A percentile compares a stretch with the other conserved stretches of the same genome.
These are phyloP conservation scores for Helicoverpa armigera DNA, from an alignment of 1,140 invertebrate genomes.

Conservation along the genomic window DNA sequence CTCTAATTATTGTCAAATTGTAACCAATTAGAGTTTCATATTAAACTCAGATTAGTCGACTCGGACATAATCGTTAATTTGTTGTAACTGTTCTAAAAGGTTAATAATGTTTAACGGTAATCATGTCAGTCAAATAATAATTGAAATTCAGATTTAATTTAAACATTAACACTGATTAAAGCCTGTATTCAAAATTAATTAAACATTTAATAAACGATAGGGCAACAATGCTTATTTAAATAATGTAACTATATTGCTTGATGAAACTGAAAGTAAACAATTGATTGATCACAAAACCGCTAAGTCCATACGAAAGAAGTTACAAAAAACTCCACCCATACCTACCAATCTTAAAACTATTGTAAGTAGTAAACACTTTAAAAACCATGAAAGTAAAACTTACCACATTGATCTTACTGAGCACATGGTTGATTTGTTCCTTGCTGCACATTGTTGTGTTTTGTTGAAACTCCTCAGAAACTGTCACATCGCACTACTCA, in stretches of 20 bases:
- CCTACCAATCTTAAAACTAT: too few species aligned
- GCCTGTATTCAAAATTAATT: not conserved
- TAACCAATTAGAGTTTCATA: slow-evolving; percentile 16
- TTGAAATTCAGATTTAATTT: not conserved
- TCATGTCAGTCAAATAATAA: not conserved
- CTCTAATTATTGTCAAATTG: slow-evolving; percentile 9
- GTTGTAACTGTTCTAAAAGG: not conserved
- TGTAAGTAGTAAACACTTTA: not conserved
- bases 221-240: too few species aligned
- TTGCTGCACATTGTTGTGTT: slow-evolving; percentile 80
- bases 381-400: slow-evolving; percentile 56
- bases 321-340: not conserved
- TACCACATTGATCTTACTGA: slow-evolving; percentile 84
- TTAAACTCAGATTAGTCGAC: not conserved
- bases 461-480: slow-evolving; percentile 41
- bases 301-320: too few species aligned
- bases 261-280: too few species aligned
- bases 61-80: slow-evolving; percentile 13
- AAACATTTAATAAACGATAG: too few species aligned
- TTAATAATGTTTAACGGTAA: slow-evolving; percentile 19
- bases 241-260: too few species aligned
- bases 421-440: slow-evolving; percentile 81
- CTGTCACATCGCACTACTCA: slow-evolving; percentile 66
- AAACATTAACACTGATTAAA: not conserved
- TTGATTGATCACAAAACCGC: too few species aligned